A percentile compares a stretch with the other conserved stretches of the same genome.
These are phyloP conservation scores for Melospiza melodia DNA, from an alignment of 2,113 vertebrate species.

Conservation along the genomic window DNA sequence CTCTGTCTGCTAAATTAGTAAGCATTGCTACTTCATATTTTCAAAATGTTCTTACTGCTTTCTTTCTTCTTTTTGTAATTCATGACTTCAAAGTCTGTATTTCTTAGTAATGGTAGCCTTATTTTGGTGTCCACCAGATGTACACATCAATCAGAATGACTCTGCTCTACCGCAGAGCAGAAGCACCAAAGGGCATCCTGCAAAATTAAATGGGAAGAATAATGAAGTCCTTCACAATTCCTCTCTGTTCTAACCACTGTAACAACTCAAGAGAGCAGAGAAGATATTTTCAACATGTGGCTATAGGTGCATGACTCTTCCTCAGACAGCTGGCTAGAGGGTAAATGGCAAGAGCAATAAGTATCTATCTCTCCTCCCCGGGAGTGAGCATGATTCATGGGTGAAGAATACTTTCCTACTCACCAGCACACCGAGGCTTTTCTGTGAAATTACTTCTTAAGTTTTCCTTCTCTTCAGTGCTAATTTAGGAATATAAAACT, in stretches of 20 bases:
- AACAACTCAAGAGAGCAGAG: background rate
- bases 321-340: conserved; percentile 55
- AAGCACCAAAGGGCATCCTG: conserved; percentile 45
- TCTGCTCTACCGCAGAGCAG: background rate
- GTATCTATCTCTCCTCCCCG: background rate
- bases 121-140: background rate
- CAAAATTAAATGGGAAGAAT: conserved; percentile 56
- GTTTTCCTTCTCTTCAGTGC: background rate
- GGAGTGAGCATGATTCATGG: conserved; percentile 32
- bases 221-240: conserved; percentile 28
- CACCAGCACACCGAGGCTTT: conserved; percentile 7
- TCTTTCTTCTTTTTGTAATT: background rate
- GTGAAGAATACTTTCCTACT: conserved; percentile 45
- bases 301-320: conserved; percentile 53
- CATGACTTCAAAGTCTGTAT: background rate
- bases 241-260: conserved; percentile 27
- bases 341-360: conserved; percentile 36
- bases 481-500: conserved; percentile 38
- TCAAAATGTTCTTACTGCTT: background rate
- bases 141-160: conserved; percentile 10
- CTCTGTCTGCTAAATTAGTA: conserved; percentile 36
- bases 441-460: conserved; percentile 29
- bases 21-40: background rate
- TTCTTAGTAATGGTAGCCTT: background rate
- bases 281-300: conserved; percentile 32